Evolutionary conservation across 2,113 vertebrate species (phyloP).

Genomic region (Brachionichthys hirsutus): DNA sequence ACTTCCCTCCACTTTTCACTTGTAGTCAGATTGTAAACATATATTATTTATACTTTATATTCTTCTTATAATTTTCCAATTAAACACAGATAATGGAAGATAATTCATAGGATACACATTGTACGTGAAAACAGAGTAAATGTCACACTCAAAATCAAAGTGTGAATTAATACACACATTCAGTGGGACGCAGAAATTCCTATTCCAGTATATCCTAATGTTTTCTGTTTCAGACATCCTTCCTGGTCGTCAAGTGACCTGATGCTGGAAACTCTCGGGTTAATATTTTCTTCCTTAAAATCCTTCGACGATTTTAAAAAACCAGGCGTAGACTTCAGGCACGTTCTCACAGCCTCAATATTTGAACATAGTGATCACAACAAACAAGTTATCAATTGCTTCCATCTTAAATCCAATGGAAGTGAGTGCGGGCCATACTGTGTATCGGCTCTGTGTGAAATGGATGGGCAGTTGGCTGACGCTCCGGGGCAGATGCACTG

Average conservation of each 20-base stretch:
- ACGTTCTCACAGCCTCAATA: slow-evolving; percentile 28
- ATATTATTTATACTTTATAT: no score
- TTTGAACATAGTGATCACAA: slow-evolving; percentile 50
- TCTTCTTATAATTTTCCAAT: no score
- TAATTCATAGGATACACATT: no score
- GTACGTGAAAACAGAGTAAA: no score
- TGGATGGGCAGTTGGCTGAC: slow-evolving; percentile 58
- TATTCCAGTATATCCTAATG: slow-evolving; percentile 14
- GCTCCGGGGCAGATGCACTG: slow-evolving; percentile 61
- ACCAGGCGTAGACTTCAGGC: slow-evolving; percentile 1
- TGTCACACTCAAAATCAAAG: not conserved
- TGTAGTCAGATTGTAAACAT: no score
- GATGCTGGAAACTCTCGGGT: slow-evolving; percentile 17
- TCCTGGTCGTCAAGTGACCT: slow-evolving; percentile 25
- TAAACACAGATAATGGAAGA: no score
- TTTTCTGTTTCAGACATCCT: slow-evolving; percentile 30
- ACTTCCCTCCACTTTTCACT: no score
- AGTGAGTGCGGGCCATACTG: slow-evolving; percentile 45
- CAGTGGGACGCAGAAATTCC: slow-evolving; percentile 15
- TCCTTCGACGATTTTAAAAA: slow-evolving; percentile 7
- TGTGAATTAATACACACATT: not conserved
- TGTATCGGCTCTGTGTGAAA: slow-evolving; percentile 49
- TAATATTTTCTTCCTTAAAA: slow-evolving; percentile 16
- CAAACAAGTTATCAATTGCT: slow-evolving; percentile 37
- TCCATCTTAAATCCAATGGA: slow-evolving; percentile 56